These are phyloP conservation scores for Anastrepha ludens DNA, from an alignment of 1,140 invertebrate species.

Conservation along the genomic window DNA sequence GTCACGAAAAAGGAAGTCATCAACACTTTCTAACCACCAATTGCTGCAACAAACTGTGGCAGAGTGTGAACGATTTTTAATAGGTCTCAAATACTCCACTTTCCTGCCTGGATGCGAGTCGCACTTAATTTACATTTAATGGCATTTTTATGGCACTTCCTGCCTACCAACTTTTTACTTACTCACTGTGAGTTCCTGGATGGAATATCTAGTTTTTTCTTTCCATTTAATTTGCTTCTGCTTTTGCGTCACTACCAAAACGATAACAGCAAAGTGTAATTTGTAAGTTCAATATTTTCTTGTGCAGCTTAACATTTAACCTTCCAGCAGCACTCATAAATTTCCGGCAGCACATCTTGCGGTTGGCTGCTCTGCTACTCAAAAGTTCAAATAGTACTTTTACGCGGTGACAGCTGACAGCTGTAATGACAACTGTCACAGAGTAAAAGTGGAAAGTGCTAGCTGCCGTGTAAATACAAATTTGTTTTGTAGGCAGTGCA, in stretches of 20 bases:
- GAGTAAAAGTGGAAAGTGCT: background rate
- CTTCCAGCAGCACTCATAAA: slow-evolving; percentile 33
- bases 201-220: background rate
- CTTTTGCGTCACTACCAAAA: background rate
- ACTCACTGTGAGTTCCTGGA: background rate
- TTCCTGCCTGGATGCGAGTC: background rate
- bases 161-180: background rate
- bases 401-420: background rate
- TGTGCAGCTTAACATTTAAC: slow-evolving; percentile 28
- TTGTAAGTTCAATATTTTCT: slow-evolving; percentile 37
- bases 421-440: slow-evolving; percentile 46
- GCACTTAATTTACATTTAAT: slow-evolving; percentile 22
- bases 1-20: slow-evolving; percentile 29
- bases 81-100: background rate
- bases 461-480: background rate
- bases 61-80: background rate
- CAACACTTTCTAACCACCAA: slow-evolving; percentile 1
- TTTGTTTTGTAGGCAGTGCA: background rate
- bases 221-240: background rate
- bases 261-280: background rate
- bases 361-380: background rate
- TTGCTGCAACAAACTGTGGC: background rate
- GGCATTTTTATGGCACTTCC: slow-evolving; percentile 5
- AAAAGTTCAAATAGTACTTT: background rate
- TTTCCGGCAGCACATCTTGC: background rate